phyloP scores from a whole-genome alignment of 2,797 vertebrate species.

The Chromobotia macracanthus region DNA sequence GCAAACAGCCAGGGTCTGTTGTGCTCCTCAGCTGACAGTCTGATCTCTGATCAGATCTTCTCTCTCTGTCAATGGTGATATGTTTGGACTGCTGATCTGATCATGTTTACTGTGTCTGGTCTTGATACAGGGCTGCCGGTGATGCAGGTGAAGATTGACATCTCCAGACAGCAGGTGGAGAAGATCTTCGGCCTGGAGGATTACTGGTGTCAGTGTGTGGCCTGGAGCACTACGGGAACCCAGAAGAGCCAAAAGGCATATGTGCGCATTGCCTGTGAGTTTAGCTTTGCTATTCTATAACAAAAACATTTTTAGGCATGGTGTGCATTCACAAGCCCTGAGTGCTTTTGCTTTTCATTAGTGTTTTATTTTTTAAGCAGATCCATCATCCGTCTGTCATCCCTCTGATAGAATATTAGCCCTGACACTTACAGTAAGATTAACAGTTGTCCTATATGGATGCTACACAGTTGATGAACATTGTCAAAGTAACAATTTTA shows the following conservation, averaged over 20 bases:
- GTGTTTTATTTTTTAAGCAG: too few relatives aligned
- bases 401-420: too few relatives aligned
- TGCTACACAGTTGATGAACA: too few relatives aligned
- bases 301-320: conserved; percentile 6
- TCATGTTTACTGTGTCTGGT: conserved; percentile 38
- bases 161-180: conserved; percentile 97
- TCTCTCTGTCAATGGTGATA: background rate
- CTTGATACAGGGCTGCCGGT: conserved; percentile 83
- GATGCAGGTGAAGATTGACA: conserved; percentile 96
- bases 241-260: conserved; percentile 98
- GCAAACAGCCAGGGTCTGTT: background rate
- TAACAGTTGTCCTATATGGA: too few relatives aligned
- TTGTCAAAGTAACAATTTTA: too few relatives aligned
- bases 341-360: too few relatives aligned
- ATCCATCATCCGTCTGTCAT: too few relatives aligned
- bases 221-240: conserved; percentile 97
- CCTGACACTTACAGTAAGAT: too few relatives aligned
- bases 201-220: conserved; percentile 99
- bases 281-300: conserved; percentile 6
- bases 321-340: too few relatives aligned
- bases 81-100: background rate
- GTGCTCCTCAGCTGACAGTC: background rate
- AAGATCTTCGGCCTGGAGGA: conserved; percentile 97
- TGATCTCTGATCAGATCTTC: background rate
- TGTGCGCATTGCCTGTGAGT: conserved; percentile 96